A percentile compares a stretch with the other conserved stretches of the same genome.
Evolutionary conservation across 2,113 vertebrate species (phyloP).

Genomic region (Uria lomvia): DNA sequence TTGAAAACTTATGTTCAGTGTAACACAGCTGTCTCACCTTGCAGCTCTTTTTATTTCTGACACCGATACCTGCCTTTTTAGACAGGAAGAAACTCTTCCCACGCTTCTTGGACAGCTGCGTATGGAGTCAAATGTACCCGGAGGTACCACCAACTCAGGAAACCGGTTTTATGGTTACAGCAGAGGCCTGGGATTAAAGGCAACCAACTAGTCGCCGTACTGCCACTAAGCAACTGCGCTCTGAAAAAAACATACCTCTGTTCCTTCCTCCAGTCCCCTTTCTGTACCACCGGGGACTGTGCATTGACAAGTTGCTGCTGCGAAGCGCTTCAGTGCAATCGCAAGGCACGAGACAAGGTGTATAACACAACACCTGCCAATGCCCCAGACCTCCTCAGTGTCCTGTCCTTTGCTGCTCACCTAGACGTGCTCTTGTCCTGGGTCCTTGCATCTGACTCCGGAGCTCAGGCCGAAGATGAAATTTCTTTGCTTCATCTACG

Average conservation of each 20-base stretch:
- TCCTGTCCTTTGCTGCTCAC: slow-evolving; percentile 63
- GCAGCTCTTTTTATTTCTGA: not conserved
- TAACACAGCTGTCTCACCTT: not conserved
- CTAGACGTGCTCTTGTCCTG: slow-evolving; percentile 92
- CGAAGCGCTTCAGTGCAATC: not conserved
- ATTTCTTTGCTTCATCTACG: slow-evolving; percentile 98
- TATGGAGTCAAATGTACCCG: not conserved
- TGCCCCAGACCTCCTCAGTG: not conserved
- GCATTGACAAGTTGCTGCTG: not conserved
- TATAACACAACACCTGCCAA: not conserved
- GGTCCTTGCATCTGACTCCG: slow-evolving; percentile 98
- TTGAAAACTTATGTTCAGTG: not conserved
- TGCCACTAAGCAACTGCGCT: not conserved
- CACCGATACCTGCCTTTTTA: not conserved
- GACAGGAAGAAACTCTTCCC: not conserved
- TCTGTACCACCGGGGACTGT: not conserved
- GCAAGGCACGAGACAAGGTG: not conserved
- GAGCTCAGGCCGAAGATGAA: slow-evolving; percentile 93
- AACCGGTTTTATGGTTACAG: not conserved
- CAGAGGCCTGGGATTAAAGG: not conserved
- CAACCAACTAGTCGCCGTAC: not conserved
- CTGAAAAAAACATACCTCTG: not conserved
- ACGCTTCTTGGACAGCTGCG: not conserved
- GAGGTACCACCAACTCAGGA: not conserved
- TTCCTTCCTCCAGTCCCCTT: not conserved